Base-by-base conservation (phyloP, 2,797 vertebrate species). In the Numenius phaeopus region DNA sequence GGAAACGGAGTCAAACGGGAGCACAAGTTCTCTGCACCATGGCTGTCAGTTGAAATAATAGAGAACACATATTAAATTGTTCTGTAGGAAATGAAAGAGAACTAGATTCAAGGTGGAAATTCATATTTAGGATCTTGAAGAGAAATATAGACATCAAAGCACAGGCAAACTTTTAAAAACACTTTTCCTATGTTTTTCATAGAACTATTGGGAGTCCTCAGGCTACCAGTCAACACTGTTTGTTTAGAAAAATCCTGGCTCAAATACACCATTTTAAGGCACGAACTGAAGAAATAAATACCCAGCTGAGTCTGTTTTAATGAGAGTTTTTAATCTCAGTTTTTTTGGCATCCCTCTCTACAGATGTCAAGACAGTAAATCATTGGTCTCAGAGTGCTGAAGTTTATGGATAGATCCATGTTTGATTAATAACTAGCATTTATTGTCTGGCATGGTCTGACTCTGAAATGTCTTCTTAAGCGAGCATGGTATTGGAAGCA, bases 1-100 rank as follows among this genome's bases (percentile, higher is more conserved):
- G 39, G 37, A 52, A 75, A 21, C 11, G 10, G 11, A 20, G 34
- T 6, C 49, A 29, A 58, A 32, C 4, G 13, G 64, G 58, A 64
- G 46, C 39, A 7, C n/a, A 14, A 57, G 19, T 87, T 75, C 40
- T 29, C 32, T 55, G 55, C 13, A 7, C 18, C 0, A 0, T 5
- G 29, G 32, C n/a, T 40, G 24, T 55, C 42, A 57, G 34, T 27
- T 76, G 69, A n/a, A 59, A 34, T 9, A 52, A 34, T 7, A 42
- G n/a, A n/a, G 40, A 50, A 62, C 17, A 39, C 8, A 1, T 29
- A 30, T 18, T 20, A 10, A 34, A 19, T 37, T 52, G 27, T 62
- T 62, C 21, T 40, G 26, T 57, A 34, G 61, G 27, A 69, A 64
- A 73, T 39, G 20, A 29, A 67, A 81, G n/a, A 72, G 30, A 58